Evolutionary conservation across 2,888 invertebrate species (phyloP).

Genomic region (Liodrosophila aerea): DNA sequence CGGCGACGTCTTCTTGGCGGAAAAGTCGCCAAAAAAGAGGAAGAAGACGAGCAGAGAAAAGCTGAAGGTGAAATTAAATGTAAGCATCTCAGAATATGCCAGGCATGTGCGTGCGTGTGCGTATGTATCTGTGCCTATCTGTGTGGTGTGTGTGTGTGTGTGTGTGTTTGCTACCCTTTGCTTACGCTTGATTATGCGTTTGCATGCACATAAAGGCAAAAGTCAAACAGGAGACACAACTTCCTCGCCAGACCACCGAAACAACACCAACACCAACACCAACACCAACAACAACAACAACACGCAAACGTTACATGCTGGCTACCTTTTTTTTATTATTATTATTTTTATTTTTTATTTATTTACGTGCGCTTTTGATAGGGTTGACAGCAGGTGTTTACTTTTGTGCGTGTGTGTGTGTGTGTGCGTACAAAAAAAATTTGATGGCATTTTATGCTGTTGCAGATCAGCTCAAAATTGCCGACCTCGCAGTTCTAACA

Average conservation of each 20-base stretch:
- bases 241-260: slow-evolving; percentile 47
- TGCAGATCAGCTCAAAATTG: slow-evolving; percentile 65
- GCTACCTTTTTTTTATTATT: slow-evolving; percentile 61
- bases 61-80: slow-evolving; percentile 75
- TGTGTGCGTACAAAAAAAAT: slow-evolving; percentile 62
- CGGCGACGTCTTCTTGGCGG: slow-evolving; percentile 50
- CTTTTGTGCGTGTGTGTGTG: slow-evolving; percentile 33
- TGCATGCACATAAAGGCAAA: slow-evolving; percentile 75
- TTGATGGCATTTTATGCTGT: slow-evolving; percentile 67
- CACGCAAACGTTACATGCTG: slow-evolving; percentile 29
- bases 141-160: slow-evolving; percentile 21
- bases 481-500: slow-evolving; percentile 47
- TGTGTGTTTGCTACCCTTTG: slow-evolving; percentile 39
- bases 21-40: slow-evolving; percentile 48
- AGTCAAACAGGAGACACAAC: slow-evolving; percentile 73
- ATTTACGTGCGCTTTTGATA: slow-evolving; percentile 70
- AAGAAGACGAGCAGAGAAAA: slow-evolving; percentile 17
- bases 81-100: slow-evolving; percentile 64
- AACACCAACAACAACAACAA: slow-evolving; percentile 20
- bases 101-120: slow-evolving; percentile 47
- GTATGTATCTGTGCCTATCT: slow-evolving; percentile 4
- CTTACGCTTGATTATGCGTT: slow-evolving; percentile 75
- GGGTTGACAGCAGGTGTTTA: slow-evolving; percentile 71
- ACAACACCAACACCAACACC: slow-evolving; percentile 22
- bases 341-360: slow-evolving; percentile 66